Conservation (phyloP, 2,113 vertebrate genomes). For the Tachuris rubrigastra region DNA sequence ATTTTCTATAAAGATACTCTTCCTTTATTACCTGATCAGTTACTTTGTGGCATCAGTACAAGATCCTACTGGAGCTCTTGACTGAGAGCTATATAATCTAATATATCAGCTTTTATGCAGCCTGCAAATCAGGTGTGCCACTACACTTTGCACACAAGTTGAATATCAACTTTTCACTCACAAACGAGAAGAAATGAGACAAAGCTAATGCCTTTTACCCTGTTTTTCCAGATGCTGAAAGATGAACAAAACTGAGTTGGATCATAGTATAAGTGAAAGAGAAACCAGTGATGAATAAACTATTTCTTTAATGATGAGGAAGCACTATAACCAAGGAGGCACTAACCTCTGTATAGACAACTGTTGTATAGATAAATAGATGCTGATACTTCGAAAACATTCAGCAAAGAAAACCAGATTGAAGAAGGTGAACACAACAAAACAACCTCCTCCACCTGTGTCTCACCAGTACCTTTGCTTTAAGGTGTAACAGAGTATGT, state of each 20-base stretch:
- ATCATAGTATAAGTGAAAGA: not conserved
- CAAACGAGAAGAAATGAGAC: not conserved
- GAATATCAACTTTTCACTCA: not conserved
- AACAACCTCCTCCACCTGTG: not conserved
- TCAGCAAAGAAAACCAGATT: not conserved
- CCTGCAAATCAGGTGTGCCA: fast-evolving
- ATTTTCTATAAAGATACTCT: not conserved
- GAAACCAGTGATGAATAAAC: not conserved
- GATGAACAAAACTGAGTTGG: not conserved
- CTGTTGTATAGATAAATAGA: not conserved
- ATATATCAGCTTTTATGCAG: not conserved
- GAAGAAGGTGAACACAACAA: not conserved
- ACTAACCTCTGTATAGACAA: not conserved
- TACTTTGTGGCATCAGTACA: not conserved
- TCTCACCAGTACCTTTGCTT: not conserved
- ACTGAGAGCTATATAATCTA: not conserved
- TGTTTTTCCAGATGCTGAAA: not conserved
- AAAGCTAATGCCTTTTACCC: not conserved
- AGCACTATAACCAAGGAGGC: not conserved
- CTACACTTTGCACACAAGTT: not conserved
- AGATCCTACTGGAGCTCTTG: not conserved
- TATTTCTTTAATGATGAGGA: not conserved
- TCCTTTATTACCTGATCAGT: not conserved
- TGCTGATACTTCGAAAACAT: not conserved
- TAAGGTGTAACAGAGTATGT: conserved; percentile 38